Evolutionary conservation across 2,113 vertebrate species (phyloP), one percentile per base, ranked within the genome.

Genomic region (Meles meles): DNA sequence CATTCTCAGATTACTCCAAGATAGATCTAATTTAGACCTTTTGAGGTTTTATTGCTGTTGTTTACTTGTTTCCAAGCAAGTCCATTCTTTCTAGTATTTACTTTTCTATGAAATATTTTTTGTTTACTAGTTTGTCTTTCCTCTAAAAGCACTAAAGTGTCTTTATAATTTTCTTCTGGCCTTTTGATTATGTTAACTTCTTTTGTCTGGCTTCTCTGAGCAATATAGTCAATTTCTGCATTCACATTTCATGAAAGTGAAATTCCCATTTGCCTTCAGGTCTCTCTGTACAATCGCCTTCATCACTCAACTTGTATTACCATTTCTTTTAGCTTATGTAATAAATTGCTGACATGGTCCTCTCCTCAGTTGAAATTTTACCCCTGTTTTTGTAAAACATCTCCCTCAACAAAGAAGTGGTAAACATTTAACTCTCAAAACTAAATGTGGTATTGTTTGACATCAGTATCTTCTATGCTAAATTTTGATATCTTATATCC

Each of bases 351-450:
- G 67, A 67, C n/a, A 88, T 29, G 12, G n/a, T 18, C 6, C 7
- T 82, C 39, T 39, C 6, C 3, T 89, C 0, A 49, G 39, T n/a
- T 96, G 20, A 71, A 83, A 83, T 37, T 37, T 94, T 31, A 72
- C 34, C 63, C 23, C 20, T 39, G 15, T 96, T 93, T 93, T 83
- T 91, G 17, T 55, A 49, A 59, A 94, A 57, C 63, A 42, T 13
- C n/a, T 81, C 18, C 18, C 25, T 77, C 39, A 79, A 77, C 15
- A 91, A 97, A 89, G 7, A 88, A 65, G 44, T 72, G 42, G 25
- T 85, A 81, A 87, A 96, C 10, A 47, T 47, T 93, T 37, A 93
- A 95, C 82, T 52, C 39, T 72, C 47, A 31, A 88, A 94, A 67
- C 39, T 52, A 79, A 96, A 84, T 57, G 82, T 61, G 39, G 10